Conservation (phyloP, 64 coral and sea anemone genomes). For the Acropora yongei region DNA sequence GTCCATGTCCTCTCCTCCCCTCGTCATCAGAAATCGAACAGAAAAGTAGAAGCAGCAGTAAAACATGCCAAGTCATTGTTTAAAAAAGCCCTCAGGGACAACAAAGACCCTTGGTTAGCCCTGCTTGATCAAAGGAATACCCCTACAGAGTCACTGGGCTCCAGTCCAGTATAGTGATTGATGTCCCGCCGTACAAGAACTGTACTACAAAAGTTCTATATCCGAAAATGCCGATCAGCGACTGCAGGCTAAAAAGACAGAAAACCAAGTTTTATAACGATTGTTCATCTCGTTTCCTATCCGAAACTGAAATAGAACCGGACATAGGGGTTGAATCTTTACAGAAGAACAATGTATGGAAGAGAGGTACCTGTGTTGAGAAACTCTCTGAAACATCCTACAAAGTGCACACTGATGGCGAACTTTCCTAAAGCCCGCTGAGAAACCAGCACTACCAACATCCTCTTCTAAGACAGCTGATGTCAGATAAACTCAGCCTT, state of each 20-base stretch:
- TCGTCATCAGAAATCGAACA: too few species aligned
- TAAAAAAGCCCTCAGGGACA: too few species aligned
- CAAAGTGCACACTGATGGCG: conserved; percentile 42
- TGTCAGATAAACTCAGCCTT: not conserved
- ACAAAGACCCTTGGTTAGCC: too few species aligned
- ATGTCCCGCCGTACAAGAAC: too few species aligned
- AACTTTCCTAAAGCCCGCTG: conserved; percentile 4
- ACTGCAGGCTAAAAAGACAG: not conserved
- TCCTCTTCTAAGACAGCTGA: not conserved
- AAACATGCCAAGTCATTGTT: too few species aligned
- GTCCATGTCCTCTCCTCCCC: too few species aligned
- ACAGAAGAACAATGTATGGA: conserved; percentile 52
- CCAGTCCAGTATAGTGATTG: too few species aligned
- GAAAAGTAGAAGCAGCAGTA: too few species aligned
- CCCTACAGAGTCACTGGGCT: too few species aligned
- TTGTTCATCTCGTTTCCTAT: conserved; percentile 4
- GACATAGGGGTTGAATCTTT: conserved; percentile 52
- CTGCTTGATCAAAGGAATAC: too few species aligned
- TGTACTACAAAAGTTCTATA: not conserved
- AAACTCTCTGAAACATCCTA: conserved; percentile 74
- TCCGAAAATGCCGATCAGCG: not conserved
- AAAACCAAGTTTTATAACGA: conserved; percentile 13
- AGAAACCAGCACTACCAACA: not conserved
- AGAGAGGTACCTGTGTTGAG: conserved; percentile 55
- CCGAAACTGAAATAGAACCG: conserved; percentile 65